These are phyloP conservation scores for Meiosimyza decipiens DNA, from an alignment of 2,888 invertebrate genomes.

Conservation along the genomic window DNA sequence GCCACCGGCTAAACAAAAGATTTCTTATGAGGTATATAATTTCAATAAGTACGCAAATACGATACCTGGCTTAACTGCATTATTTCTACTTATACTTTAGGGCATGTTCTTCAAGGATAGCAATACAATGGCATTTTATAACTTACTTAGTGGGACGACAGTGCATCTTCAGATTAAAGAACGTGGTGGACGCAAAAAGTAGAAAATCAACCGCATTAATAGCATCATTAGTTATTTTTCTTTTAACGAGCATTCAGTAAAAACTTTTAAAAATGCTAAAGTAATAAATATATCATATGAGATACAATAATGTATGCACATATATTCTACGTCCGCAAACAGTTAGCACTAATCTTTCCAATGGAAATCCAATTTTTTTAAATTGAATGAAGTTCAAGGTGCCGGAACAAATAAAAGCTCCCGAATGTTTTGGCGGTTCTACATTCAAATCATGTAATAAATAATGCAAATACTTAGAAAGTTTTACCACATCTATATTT, in stretches of 20 bases:
- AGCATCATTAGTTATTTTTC: neutral
- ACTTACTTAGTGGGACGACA: conserved; percentile 84
- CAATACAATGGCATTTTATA: conserved; percentile 95
- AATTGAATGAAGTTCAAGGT: too few species aligned
- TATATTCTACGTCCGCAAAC: too few species aligned
- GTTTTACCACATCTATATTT: too few species aligned
- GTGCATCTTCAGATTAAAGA: conserved; percentile 95
- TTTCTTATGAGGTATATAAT: conserved; percentile 84
- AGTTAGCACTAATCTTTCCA: too few species aligned
- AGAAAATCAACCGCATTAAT: conserved; percentile 57
- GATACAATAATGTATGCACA: too few species aligned
- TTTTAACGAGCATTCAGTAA: neutral
- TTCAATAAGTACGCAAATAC: neutral
- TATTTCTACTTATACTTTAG: conserved; percentile 68
- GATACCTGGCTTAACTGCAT: neutral
- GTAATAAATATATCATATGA: too few species aligned
- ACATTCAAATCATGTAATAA: too few species aligned
- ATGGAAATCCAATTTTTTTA: too few species aligned
- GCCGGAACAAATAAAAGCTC: too few species aligned
- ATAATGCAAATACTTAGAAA: too few species aligned
- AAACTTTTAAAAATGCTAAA: neutral
- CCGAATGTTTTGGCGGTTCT: too few species aligned
- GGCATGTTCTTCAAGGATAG: conserved; percentile 98
- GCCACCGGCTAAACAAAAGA: conserved; percentile 97
- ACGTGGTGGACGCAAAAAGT: conserved; percentile 97